These are phyloP conservation scores for Drepanosiphum platanoidis DNA, from an alignment of 2,888 invertebrate species.

Conservation along the genomic window DNA sequence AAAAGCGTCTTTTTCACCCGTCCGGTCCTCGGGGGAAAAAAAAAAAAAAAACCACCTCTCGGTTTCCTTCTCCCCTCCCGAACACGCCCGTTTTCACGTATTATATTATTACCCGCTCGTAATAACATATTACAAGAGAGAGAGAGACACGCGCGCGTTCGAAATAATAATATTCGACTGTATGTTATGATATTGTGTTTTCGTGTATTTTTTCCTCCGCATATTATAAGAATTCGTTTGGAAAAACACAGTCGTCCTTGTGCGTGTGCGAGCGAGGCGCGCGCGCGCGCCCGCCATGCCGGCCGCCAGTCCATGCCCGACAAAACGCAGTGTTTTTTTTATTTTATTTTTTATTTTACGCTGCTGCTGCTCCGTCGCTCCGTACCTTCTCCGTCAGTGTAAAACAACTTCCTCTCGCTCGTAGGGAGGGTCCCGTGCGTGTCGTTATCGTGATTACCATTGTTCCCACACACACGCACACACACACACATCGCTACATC, in stretches of 20 bases:
- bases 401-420: constrained; percentile 50
- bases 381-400: constrained; percentile 46
- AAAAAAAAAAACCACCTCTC: not conserved
- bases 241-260: constrained; percentile 42
- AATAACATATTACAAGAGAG: not conserved
- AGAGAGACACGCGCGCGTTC: not conserved
- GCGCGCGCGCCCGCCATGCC: constrained; percentile 33
- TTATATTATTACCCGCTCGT: too few species aligned
- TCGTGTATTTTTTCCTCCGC: not conserved
- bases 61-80: not conserved
- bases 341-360: not conserved
- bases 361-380: not conserved
- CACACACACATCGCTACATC: constrained; percentile 31
- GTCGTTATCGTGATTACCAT: constrained; percentile 59
- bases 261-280: constrained; percentile 22
- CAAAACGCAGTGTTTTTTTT: constrained; percentile 13
- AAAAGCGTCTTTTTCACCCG: too few species aligned
- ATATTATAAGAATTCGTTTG: not conserved
- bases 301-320: too few species aligned
- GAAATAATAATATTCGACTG: not conserved
- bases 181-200: not conserved
- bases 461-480: constrained; percentile 55
- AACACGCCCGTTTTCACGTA: too few species aligned
- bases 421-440: constrained; percentile 56
- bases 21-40: not conserved